phyloP scores from a whole-genome alignment of 2,113 vertebrate species.

The rabbit (Oryctolagus cuniculus) region DNA sequence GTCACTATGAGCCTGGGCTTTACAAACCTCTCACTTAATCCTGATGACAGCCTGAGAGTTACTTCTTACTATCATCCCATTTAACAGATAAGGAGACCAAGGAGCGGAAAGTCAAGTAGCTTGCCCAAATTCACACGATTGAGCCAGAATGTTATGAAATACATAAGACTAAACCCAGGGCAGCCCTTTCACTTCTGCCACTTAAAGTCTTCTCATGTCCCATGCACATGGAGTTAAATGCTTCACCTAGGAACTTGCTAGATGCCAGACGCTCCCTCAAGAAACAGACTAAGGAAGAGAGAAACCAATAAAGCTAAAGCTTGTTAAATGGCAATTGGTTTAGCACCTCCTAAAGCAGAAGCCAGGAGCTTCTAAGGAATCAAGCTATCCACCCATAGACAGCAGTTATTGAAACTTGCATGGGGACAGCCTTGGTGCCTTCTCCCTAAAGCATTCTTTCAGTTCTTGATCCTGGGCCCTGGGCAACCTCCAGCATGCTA shows the following conservation, averaged over 20 bases:
- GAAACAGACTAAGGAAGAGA: slow-evolving; percentile 59
- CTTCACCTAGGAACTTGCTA: slow-evolving; percentile 46
- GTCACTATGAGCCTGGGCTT: background rate
- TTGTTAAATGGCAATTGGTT: slow-evolving; percentile 68
- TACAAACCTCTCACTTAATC: slow-evolving; percentile 2
- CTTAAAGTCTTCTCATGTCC: background rate
- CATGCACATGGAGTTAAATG: background rate
- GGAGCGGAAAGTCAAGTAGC: background rate
- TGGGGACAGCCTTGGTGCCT: slow-evolving; percentile 74
- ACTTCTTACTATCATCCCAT: background rate
- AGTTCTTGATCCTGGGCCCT: slow-evolving; percentile 83
- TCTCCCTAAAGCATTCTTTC: slow-evolving; percentile 85
- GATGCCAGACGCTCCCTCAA: slow-evolving; percentile 68
- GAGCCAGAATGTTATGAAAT: slow-evolving; percentile 20
- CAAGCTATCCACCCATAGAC: slow-evolving; percentile 75
- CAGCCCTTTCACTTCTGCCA: background rate
- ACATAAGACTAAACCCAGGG: background rate
- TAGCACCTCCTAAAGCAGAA: slow-evolving; percentile 79
- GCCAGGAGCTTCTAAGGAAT: slow-evolving; percentile 69
- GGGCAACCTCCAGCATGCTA: slow-evolving; percentile 84
- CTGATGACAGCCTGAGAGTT: background rate
- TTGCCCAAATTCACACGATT: background rate
- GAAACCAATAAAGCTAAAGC: slow-evolving; percentile 61
- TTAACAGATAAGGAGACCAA: slow-evolving; percentile 47
- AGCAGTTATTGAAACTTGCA: slow-evolving; percentile 78